Conservation (phyloP, 2,888 invertebrate genomes). For the Bellardia pandia region DNA sequence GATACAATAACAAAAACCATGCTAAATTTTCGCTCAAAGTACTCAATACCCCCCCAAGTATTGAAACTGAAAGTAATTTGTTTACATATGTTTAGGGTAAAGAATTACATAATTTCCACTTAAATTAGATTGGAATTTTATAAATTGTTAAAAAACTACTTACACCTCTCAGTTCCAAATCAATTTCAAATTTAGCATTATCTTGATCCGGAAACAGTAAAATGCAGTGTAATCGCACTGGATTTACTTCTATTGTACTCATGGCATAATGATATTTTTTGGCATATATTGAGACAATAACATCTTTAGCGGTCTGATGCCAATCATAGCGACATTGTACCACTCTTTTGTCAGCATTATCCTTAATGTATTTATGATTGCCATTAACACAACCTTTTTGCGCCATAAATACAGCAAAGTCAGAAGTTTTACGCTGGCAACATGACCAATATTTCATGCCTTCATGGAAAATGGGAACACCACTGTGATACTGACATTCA, state of each 20-base stretch:
- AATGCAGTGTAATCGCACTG: slow-evolving; percentile 90
- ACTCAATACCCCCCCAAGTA: too few relatives aligned
- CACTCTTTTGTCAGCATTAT: slow-evolving; percentile 86
- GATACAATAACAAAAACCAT: too few relatives aligned
- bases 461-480: slow-evolving; percentile 97
- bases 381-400: slow-evolving; percentile 96
- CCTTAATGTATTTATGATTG: slow-evolving; percentile 93
- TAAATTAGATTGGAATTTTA: not conserved
- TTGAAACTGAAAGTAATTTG: not conserved
- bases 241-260: slow-evolving; percentile 92
- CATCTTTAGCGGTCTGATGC: slow-evolving; percentile 95
- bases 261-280: slow-evolving; percentile 93
- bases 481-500: slow-evolving; percentile 93
- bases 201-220: slow-evolving; percentile 91
- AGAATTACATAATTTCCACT: too few relatives aligned
- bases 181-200: slow-evolving; percentile 89
- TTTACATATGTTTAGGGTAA: not conserved
- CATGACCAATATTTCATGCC: slow-evolving; percentile 99
- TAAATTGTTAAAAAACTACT: slow-evolving; percentile 78
- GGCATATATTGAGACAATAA: slow-evolving; percentile 95
- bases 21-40: too few relatives aligned
- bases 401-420: slow-evolving; percentile 95
- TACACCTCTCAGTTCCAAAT: slow-evolving; percentile 93
- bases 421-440: slow-evolving; percentile 95
- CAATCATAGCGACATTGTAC: slow-evolving; percentile 95